Conservation (phyloP, 2,888 invertebrate species). For the Eumacrocentrus americanus region DNA sequence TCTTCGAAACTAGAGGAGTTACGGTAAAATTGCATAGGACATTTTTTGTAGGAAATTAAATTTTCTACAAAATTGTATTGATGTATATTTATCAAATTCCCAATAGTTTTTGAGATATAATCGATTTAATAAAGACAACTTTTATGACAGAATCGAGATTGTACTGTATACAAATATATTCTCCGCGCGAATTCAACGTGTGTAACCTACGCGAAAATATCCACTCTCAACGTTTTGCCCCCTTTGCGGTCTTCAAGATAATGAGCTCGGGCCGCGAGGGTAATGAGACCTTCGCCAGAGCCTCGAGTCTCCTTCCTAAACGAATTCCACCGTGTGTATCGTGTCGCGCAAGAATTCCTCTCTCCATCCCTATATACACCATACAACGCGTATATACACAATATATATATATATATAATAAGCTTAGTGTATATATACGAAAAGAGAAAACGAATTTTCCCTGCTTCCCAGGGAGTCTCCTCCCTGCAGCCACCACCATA, state of each 20-base stretch:
- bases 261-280: slow-evolving; percentile 54
- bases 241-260: slow-evolving; percentile 54
- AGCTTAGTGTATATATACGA: neutral
- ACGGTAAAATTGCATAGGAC: too few relatives aligned
- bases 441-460: slow-evolving; percentile 19
- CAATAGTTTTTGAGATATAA: too few relatives aligned
- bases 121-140: too few relatives aligned
- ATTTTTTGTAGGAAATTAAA: too few relatives aligned
- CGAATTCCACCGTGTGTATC: slow-evolving; percentile 21
- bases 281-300: slow-evolving; percentile 51
- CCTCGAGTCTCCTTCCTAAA: neutral
- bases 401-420: neutral
- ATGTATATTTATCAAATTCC: too few relatives aligned
- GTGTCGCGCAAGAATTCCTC: slow-evolving; percentile 26
- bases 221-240: slow-evolving; percentile 47
- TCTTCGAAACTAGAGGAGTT: too few relatives aligned
- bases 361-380: neutral
- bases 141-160: too few relatives aligned
- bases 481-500: slow-evolving; percentile 10
- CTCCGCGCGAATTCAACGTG: too few relatives aligned
- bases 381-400: neutral
- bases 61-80: too few relatives aligned
- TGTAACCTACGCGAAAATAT: too few relatives aligned
- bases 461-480: slow-evolving; percentile 6
- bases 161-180: too few relatives aligned